Base-by-base conservation (phyloP, 2,888 invertebrate genomes). In the Cataglyphis altisquamis region DNA sequence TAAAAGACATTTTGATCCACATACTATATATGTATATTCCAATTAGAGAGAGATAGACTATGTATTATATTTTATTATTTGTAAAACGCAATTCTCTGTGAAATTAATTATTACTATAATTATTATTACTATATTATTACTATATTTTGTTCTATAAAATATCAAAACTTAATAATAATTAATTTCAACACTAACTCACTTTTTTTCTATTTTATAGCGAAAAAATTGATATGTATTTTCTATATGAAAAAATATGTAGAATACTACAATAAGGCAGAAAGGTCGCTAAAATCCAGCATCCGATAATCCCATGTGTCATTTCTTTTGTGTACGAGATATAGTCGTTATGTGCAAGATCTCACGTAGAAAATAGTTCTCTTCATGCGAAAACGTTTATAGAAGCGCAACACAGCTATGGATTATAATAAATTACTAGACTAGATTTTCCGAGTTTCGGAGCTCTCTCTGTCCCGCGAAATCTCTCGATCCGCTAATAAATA, bases 361-460 rank as follows among this genome's bases (percentile, higher is more conserved):
- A 12, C 39, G 67, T 57, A 67, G 64, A 83, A 88, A 84, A 39
- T 25, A 68, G 29, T 74, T 81, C 70, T 41, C 70, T 36, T 36
- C 48, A 55, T 32, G 18, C 8, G 21, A 84, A 81, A 52, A 8
- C 3, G 21, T 60, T 63, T 67, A 48, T 41, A 32, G 32, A 63
- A 78, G 36, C 45, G 41, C 62, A 3, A 29, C 3, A 78, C 55
- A 83, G 41, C 45, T 85, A 64, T 1, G 18, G 5, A 15, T 32
- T 10, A 3, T 83, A 80, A 82, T 74, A 84, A 60, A 72, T 62
- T 84, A 29, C 29, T 62, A 70, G 87, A 88, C 86, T 88, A 86
- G 86, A 89, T 80, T 64, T 83, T n/a, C 39, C 9, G 48, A 63
- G 57, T 70, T 63, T 80, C 67, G 32, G 72, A 18, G 15, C 66